Base-by-base conservation (phyloP, 2,797 vertebrate species). In the Syncerus caffer region DNA sequence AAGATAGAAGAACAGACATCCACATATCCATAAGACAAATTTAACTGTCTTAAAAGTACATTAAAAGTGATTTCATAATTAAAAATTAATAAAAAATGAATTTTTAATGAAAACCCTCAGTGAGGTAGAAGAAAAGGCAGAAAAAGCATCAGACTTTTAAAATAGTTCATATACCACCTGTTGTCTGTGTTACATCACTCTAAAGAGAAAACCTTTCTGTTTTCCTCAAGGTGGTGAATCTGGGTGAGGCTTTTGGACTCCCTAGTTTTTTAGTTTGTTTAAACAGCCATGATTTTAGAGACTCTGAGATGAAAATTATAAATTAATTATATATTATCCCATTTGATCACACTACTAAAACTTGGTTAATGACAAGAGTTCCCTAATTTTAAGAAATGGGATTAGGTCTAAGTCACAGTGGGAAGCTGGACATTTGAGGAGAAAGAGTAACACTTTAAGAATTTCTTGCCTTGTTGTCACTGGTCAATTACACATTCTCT, bases 301-400 rank as follows among this genome's bases (percentile, higher is more conserved):
- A 90, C 47, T 51, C n/a, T 88, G 84, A 91, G 78, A 82, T 34
- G 11, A 71, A 34, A 6, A 17, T n/a, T n/a, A n/a, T 89, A 93
- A 67, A 78, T 74, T 62, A 91, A 62, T 92, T 71, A 60, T 55
- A 84, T 71, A 38, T 71, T 93, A 71, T 92, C 27, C 15, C 42
- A 89, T 89, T 60, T 86, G 29, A 83, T 83, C 86, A 31, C 7
- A 91, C 21, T 79, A 96, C 9, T 93, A 64, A 96, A 95, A 93
- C 38, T 38, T 92, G 51, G 50, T 83, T 97, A 94, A 89, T 67
- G 51, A 89, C 13, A 92, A 76, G n/a, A 57, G 86, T 50, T 94
- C 67, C 51, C 45, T 58, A 78, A 74, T 93, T 95, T 89, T 89
- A 95, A 85, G 71, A 95, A 89, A 86, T 29, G 17, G 29, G 62